A percentile compares a stretch with the other conserved stretches of the same genome.
phyloP scores from a whole-genome alignment of 2,888 invertebrate genomes.

The Nasonia oneida region DNA sequence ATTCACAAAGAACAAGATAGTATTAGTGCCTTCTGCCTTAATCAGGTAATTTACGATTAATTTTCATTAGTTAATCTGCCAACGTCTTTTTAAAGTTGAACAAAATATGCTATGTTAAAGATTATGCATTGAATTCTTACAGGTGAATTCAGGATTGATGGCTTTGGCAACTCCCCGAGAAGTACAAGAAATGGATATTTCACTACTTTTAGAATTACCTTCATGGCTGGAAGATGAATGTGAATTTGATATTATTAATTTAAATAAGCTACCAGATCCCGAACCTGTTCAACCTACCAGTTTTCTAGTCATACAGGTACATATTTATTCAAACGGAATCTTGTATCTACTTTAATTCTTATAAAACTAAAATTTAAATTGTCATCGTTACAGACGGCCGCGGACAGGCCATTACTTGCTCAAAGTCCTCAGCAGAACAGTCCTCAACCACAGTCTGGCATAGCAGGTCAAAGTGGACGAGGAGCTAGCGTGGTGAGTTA shows the following conservation, averaged over 20 bases:
- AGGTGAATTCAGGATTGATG: slow-evolving; percentile 90
- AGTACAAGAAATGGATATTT: slow-evolving; percentile 98
- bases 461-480: slow-evolving; percentile 90
- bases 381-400: slow-evolving; percentile 78
- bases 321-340: neutral
- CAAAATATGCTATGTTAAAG: neutral
- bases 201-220: slow-evolving; percentile 92
- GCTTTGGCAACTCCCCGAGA: slow-evolving; percentile 97
- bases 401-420: slow-evolving; percentile 80
- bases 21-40: slow-evolving; percentile 97
- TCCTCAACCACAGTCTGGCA: slow-evolving; percentile 85
- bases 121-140: slow-evolving; percentile 23
- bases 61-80: too few relatives aligned
- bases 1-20: slow-evolving; percentile 99
- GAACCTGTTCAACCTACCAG: slow-evolving; percentile 89
- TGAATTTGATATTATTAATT: slow-evolving; percentile 95
- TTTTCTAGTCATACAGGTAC: slow-evolving; percentile 93
- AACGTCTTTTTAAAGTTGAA: neutral
- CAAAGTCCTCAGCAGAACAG: slow-evolving; percentile 83
- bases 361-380: slow-evolving; percentile 24
- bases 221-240: slow-evolving; percentile 98
- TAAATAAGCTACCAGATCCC: slow-evolving; percentile 84
- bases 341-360: neutral
- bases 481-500: slow-evolving; percentile 92
- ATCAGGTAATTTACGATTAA: slow-evolving; percentile 84